A percentile compares a stretch with the other conserved stretches of the same genome.
These are phyloP conservation scores for Nasalis larvatus DNA, from an alignment of 2,113 vertebrate genomes.

Conservation along the genomic window DNA sequence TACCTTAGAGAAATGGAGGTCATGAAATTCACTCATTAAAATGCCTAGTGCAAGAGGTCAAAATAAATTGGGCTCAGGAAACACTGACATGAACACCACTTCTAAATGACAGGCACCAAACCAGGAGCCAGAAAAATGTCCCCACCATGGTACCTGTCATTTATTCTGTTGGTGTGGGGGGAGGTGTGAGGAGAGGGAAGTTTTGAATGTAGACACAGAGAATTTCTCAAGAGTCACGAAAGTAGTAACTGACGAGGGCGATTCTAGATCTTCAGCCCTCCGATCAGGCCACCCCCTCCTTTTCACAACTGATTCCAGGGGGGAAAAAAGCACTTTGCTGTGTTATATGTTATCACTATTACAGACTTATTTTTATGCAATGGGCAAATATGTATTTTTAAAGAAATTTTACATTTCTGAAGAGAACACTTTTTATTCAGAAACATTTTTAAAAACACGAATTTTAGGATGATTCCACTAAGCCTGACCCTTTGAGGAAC, in stretches of 20 bases:
- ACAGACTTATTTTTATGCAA: background rate
- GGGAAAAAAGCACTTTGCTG: background rate
- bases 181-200: accelerated
- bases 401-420: background rate
- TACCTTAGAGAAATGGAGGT: background rate
- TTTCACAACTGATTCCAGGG: background rate
- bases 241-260: background rate
- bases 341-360: background rate
- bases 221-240: background rate
- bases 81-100: background rate
- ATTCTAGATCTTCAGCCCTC: background rate
- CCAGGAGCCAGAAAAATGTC: background rate
- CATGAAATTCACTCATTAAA: background rate
- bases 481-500: background rate
- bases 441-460: background rate
- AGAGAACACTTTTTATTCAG: background rate
- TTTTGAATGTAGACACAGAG: background rate
- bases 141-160: too few species aligned
- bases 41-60: background rate
- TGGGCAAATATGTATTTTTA: background rate
- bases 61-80: background rate
- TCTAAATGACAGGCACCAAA: background rate
- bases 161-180: too few species aligned
- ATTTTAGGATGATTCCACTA: background rate
- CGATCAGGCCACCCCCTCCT: background rate